phyloP scores from a whole-genome alignment of 2,888 invertebrate species.

The Nysson spinosus region DNA sequence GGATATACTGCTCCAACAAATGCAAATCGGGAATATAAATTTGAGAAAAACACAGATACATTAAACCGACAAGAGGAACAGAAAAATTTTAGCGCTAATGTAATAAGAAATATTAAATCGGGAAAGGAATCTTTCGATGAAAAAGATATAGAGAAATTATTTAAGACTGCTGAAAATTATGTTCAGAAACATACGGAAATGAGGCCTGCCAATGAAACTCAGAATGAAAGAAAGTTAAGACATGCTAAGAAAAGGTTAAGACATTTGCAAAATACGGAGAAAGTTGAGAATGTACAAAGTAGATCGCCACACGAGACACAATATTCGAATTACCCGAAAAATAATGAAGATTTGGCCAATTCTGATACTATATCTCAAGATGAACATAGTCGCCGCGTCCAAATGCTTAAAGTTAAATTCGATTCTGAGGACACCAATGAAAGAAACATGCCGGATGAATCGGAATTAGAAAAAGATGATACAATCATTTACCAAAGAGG shows the following conservation, averaged over 20 bases:
- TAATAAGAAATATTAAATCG: neutral
- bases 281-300: no score
- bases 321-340: neutral
- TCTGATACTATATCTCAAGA: neutral
- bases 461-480: constrained; percentile 26
- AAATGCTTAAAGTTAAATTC: constrained; percentile 9
- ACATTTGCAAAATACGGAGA: no score
- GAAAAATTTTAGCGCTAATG: neutral
- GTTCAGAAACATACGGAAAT: constrained; percentile 47
- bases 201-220: constrained; percentile 30
- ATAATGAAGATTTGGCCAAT: neutral
- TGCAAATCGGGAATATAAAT: neutral
- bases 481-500: constrained; percentile 41
- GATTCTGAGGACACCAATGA: constrained; percentile 17
- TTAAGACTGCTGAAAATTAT: constrained; percentile 46
- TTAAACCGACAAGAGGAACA: neutral
- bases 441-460: constrained; percentile 47
- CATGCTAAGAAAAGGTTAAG: constrained; percentile 60
- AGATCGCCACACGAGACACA: neutral
- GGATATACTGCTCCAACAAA: neutral
- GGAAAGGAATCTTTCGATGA: neutral
- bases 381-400: neutral
- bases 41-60: no score
- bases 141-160: constrained; percentile 21
- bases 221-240: constrained; percentile 49